These are phyloP conservation scores for Drosophila chauvacae DNA, from an alignment of 1,140 invertebrate species.

Conservation along the genomic window DNA sequence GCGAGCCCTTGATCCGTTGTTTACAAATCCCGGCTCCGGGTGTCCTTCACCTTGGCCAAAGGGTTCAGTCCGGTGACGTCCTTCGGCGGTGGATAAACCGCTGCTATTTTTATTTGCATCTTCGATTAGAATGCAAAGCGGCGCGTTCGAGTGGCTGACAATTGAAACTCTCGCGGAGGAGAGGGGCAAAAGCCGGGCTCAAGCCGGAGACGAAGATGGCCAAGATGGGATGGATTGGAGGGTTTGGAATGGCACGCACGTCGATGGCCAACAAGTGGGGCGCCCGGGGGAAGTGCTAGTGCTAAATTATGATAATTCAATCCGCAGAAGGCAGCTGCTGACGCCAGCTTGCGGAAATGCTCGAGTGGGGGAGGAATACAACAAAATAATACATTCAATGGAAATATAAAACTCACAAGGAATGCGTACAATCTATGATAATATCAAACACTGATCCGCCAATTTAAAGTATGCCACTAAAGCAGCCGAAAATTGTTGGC, in stretches of 20 bases:
- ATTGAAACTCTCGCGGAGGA: conserved; percentile 42
- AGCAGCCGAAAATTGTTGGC: conserved; percentile 19
- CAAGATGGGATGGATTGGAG: conserved; percentile 16
- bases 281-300: neutral
- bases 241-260: conserved; percentile 34
- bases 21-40: conserved; percentile 1
- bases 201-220: conserved; percentile 20
- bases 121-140: conserved; percentile 58
- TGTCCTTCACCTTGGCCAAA: conserved; percentile 42
- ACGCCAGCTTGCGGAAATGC: conserved; percentile 60
- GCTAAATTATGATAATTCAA: conserved; percentile 67
- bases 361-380: conserved; percentile 21
- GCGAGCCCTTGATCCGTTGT: conserved; percentile 26
- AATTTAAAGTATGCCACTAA: conserved; percentile 24
- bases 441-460: conserved; percentile 16
- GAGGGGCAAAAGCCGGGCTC: conserved; percentile 1
- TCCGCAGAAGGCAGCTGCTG: conserved; percentile 40
- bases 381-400: conserved; percentile 4
- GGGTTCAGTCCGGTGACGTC: conserved; percentile 41
- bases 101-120: conserved; percentile 47
- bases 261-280: conserved; percentile 14
- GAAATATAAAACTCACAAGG: conserved; percentile 23
- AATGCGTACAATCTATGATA: conserved; percentile 22
- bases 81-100: conserved; percentile 24
- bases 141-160: conserved; percentile 29